Percentiles rank a stretch among this genome's conserved stretches.
phyloP scores from a whole-genome alignment of 2,888 invertebrate species.

The Hipparchia semele region DNA sequence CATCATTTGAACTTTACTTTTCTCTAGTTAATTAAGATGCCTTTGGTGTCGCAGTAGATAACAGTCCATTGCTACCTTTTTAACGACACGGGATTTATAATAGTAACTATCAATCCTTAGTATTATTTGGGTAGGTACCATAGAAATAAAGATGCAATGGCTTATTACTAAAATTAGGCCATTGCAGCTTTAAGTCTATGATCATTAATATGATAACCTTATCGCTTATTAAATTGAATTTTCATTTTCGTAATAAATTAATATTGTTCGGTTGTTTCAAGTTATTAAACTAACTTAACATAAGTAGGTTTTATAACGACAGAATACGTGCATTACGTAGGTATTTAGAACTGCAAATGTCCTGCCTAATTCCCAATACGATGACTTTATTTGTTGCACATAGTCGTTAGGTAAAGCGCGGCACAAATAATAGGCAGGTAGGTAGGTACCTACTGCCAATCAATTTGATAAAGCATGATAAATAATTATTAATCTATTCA shows the following conservation, averaged over 20 bases:
- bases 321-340: too few relatives aligned
- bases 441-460: not conserved
- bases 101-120: not conserved
- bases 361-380: too few relatives aligned
- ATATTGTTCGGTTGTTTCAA: too few relatives aligned
- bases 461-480: slow-evolving; percentile 12
- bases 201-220: not conserved
- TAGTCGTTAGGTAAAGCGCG: not conserved
- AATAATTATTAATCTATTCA: slow-evolving; percentile 23
- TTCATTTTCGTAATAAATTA: not conserved
- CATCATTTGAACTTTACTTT: slow-evolving; percentile 20
- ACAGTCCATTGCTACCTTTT: slow-evolving; percentile 9
- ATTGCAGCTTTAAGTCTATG: not conserved
- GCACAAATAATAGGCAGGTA: too few relatives aligned
- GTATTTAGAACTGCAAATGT: too few relatives aligned
- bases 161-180: too few relatives aligned
- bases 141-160: too few relatives aligned
- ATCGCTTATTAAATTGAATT: not conserved
- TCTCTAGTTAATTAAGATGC: slow-evolving; percentile 26
- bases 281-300: too few relatives aligned
- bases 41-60: slow-evolving; percentile 20
- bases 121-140: too few relatives aligned
- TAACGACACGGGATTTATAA: slow-evolving; percentile 4
- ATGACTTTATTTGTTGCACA: too few relatives aligned
- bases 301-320: too few relatives aligned